phyloP scores from a whole-genome alignment of 2,797 vertebrate species.

The Anableps anableps region DNA sequence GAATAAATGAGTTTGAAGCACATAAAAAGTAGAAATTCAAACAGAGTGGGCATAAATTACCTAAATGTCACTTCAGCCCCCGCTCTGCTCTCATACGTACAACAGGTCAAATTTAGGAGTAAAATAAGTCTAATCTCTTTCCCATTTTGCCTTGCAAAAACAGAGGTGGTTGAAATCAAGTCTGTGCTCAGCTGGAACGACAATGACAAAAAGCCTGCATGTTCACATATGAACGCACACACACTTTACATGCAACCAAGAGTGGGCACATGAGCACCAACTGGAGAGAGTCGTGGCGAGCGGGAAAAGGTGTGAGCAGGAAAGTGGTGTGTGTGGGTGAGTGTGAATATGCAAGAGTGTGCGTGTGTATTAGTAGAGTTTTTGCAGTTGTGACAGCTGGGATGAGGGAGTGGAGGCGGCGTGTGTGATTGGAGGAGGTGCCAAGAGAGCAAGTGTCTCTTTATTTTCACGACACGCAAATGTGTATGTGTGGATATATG shows the following conservation, averaged over 20 bases:
- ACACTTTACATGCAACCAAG: slow-evolving; percentile 56
- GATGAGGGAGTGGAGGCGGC: slow-evolving; percentile 81
- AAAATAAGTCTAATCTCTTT: slow-evolving; percentile 36
- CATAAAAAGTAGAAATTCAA: slow-evolving; percentile 35
- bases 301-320: slow-evolving; percentile 79
- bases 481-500: slow-evolving; percentile 58
- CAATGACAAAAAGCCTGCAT: slow-evolving; percentile 38
- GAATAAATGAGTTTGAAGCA: slow-evolving; percentile 7
- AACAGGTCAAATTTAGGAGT: neutral
- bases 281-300: slow-evolving; percentile 72
- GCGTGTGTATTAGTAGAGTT: slow-evolving; percentile 76
- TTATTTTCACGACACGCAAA: slow-evolving; percentile 76
- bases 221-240: slow-evolving; percentile 26
- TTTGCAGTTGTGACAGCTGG: slow-evolving; percentile 84
- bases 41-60: slow-evolving; percentile 23
- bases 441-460: slow-evolving; percentile 82
- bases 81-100: neutral
- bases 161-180: slow-evolving; percentile 58
- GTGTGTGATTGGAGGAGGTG: slow-evolving; percentile 81
- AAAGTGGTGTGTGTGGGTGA: slow-evolving; percentile 78
- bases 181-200: slow-evolving; percentile 61
- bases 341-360: slow-evolving; percentile 73
- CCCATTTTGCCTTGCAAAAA: slow-evolving; percentile 21
- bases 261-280: slow-evolving; percentile 76
- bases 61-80: slow-evolving; percentile 46